phyloP scores from a whole-genome alignment of 1,140 invertebrate genomes.

The Drosophila serrata region DNA sequence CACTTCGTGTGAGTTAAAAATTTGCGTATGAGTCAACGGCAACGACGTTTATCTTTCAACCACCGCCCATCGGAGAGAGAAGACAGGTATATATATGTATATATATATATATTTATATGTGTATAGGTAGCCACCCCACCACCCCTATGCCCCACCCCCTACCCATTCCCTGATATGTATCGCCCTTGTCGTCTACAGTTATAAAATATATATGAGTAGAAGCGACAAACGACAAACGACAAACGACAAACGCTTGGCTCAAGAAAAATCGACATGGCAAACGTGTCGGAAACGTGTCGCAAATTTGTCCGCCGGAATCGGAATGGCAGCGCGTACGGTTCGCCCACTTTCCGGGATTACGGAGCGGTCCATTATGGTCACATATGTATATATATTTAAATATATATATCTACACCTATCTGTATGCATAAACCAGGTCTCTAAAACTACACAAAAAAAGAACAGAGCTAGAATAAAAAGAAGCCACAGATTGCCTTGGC shows the following conservation, averaged over 20 bases:
- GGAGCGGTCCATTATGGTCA: slow-evolving; percentile 37
- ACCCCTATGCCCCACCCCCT: neutral
- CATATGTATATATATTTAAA: neutral
- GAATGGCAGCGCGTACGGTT: slow-evolving; percentile 52
- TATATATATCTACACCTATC: slow-evolving; percentile 1
- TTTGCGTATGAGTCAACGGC: slow-evolving; percentile 80
- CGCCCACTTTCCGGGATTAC: slow-evolving; percentile 73
- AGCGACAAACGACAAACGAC: slow-evolving; percentile 59
- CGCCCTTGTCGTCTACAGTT: slow-evolving; percentile 64
- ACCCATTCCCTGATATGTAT: slow-evolving; percentile 58
- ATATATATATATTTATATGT: neutral
- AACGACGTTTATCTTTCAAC: slow-evolving; percentile 76
- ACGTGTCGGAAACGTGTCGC: slow-evolving; percentile 80
- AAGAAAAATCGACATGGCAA: slow-evolving; percentile 82
- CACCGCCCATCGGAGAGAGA: slow-evolving; percentile 48
- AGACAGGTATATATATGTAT: slow-evolving; percentile 52
- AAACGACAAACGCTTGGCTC: slow-evolving; percentile 48
- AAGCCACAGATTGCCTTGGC: slow-evolving; percentile 9
- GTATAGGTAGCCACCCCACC: neutral
- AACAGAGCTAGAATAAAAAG: neutral
- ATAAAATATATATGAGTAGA: slow-evolving; percentile 80
- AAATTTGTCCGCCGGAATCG: slow-evolving; percentile 66
- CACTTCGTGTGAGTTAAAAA: slow-evolving; percentile 72
- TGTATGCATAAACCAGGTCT: slow-evolving; percentile 20
- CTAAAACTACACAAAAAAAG: neutral